phyloP scores from a whole-genome alignment of 2,888 invertebrate species.

The Philhelius pedissequus region DNA sequence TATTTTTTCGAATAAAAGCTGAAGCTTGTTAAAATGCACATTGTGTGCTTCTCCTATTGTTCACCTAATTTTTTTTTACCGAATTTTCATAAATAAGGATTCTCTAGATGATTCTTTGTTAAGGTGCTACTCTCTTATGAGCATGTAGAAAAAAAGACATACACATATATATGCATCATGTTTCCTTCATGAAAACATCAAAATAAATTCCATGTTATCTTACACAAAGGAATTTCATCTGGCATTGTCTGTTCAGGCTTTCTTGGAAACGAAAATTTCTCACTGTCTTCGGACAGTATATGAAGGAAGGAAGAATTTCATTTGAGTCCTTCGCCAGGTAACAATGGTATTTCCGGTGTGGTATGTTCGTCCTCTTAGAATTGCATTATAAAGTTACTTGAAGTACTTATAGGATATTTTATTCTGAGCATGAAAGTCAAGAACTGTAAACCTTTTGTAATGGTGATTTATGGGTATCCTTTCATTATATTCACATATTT shows the following conservation, averaged over 20 bases:
- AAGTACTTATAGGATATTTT: not conserved
- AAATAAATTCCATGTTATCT: conserved; percentile 9
- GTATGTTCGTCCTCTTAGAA: not conserved
- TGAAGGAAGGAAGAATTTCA: not conserved
- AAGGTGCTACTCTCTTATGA: not conserved
- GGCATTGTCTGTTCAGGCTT: not conserved
- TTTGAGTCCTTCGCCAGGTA: not conserved
- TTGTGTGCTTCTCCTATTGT: not conserved
- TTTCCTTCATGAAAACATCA: not conserved
- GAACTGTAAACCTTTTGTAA: not conserved
- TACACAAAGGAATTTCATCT: not conserved
- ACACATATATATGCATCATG: not conserved
- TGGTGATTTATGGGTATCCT: not conserved
- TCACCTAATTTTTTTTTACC: not conserved
- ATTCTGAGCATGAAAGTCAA: not conserved
- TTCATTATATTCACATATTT: not conserved
- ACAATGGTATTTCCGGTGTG: not conserved
- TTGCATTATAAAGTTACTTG: conserved; percentile 1
- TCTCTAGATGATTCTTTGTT: not conserved
- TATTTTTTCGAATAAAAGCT: not conserved
- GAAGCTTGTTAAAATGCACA: not conserved
- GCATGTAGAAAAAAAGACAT: not conserved
- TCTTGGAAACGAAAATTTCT: not conserved
- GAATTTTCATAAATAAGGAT: not conserved
- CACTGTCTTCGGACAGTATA: not conserved